Conservation (phyloP, 2,113 vertebrate genomes). For the Sapajus apella region DNA sequence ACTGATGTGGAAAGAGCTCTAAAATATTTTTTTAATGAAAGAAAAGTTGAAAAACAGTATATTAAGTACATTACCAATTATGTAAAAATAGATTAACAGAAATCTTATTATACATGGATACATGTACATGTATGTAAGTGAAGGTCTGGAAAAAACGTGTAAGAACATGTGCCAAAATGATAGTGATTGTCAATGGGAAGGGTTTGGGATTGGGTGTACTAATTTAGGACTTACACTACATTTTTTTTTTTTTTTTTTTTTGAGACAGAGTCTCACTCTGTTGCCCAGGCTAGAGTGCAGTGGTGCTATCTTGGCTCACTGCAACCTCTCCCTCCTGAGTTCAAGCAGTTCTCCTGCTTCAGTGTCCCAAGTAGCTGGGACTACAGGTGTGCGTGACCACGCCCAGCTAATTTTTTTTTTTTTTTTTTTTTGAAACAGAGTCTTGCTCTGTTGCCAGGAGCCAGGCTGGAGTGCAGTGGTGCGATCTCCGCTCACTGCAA, state of each 20-base stretch:
- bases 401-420: too few species aligned
- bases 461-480: too few species aligned
- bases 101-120: background rate
- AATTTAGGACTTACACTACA: background rate
- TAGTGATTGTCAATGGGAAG: background rate
- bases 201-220: background rate
- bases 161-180: background rate
- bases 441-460: too few species aligned
- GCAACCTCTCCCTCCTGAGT: too few species aligned
- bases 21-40: background rate
- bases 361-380: too few species aligned
- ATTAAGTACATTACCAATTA: slow-evolving; percentile 16
- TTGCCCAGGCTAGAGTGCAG: too few species aligned
- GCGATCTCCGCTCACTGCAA: too few species aligned
- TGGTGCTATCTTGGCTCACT: too few species aligned
- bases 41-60: background rate
- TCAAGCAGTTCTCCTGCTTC: too few species aligned
- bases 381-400: too few species aligned
- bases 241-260: background rate
- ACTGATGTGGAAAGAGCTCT: background rate
- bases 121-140: background rate
- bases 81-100: slow-evolving; percentile 19
- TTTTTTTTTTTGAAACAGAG: too few species aligned
- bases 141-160: background rate
- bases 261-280: too few species aligned